Conservation (phyloP, 1,140 invertebrate species). For the Diuraphis noxia region DNA sequence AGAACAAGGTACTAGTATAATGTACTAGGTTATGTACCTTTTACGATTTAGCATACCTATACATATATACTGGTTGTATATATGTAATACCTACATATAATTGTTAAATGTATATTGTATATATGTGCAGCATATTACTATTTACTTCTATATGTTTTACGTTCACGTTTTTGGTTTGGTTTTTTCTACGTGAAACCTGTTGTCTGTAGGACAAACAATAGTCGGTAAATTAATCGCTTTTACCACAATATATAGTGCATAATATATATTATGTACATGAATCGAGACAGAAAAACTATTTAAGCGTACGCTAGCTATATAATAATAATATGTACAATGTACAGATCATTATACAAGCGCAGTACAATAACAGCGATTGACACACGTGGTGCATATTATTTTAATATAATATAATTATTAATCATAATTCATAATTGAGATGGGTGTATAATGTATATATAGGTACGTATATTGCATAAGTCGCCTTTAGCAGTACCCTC, state of each 20-base stretch:
- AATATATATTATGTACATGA: neutral
- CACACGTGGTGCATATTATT: neutral
- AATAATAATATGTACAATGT: neutral
- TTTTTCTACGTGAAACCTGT: slow-evolving; percentile 2
- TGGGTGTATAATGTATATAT: neutral
- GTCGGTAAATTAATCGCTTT: slow-evolving; percentile 17
- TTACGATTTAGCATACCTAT: too few relatives aligned
- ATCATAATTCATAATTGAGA: neutral
- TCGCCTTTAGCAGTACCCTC: neutral
- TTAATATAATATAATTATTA: neutral
- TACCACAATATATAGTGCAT: too few relatives aligned
- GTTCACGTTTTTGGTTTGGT: neutral
- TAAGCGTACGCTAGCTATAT: neutral
- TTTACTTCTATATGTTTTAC: neutral
- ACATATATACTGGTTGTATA: too few relatives aligned
- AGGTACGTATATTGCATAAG: neutral
- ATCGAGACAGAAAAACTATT: neutral
- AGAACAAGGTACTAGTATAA: too few relatives aligned
- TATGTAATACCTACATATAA: neutral
- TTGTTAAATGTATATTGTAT: neutral
- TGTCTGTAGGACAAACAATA: slow-evolving; percentile 1
- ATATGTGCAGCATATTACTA: neutral
- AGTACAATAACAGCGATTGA: neutral
- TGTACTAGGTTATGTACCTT: too few relatives aligned
- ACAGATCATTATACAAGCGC: neutral